Base-by-base conservation (phyloP, 1,140 invertebrate species). In the Drosophila nasuta region DNA sequence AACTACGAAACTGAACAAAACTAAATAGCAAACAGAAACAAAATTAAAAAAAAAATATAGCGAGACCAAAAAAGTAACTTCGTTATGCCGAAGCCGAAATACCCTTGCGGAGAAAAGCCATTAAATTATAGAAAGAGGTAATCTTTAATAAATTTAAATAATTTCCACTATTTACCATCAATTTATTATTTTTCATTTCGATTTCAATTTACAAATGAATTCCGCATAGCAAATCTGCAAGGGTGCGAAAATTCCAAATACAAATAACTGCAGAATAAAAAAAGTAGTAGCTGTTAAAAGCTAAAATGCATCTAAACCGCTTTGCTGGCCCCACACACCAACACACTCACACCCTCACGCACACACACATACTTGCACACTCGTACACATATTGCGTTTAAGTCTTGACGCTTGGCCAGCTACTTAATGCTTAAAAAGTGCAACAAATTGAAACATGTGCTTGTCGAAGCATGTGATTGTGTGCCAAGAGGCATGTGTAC, bases 371-470 rank as follows among this genome's bases (percentile, higher is more conserved):
- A 64, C 30, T 52, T 28, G 43, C 52, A 58, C 45, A 67, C 48
- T 11, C 28, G 73, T 66, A 75, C 67, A 68, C 49, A 51, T 38
- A 73, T 80, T 57, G 66, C 79, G 75, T 57, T 77, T 76, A 74
- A 89, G 81, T 81, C 58, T 33, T 62, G 69, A 69, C 69, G 71
- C 71, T 75, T 66, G 66, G 64, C 33, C 65, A 63, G 73, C 88
- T 87, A 83, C 82, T 82, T 83, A 83, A 87, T 83, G 75, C 81
- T 81, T 83, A 81, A 83, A 91, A 91, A 82, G 89, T 91, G 88
- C 88, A 91, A 91, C 88, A 91, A 91, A 91, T 91, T 91, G 88
- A 83, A 91, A 91, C 88, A 91, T 91, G 79, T 91, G 88, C 88
- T 91, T 79, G 76, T 87, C 83, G 89, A 88, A 91, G 88, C 88